A percentile compares a stretch with the other conserved stretches of the same genome.
Evolutionary conservation across 37 sponge, comb jelly and placozoan genomes (phyloP).

Genomic region (Amphimedon queenslandica): DNA sequence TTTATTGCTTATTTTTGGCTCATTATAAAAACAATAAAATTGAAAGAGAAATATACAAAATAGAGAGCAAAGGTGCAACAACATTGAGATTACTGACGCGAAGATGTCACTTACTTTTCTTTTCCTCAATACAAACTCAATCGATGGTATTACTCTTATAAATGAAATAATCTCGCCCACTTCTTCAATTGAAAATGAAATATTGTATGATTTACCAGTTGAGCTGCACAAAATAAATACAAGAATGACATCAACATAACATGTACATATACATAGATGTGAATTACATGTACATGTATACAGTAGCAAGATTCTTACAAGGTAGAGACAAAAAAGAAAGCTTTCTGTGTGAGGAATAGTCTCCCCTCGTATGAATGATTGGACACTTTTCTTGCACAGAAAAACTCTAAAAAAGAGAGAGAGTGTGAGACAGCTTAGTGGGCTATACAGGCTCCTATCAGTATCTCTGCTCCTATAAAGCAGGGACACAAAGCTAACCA

Average conservation of each 20-base stretch:
- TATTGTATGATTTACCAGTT: conserved; percentile 18
- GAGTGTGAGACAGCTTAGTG: too few relatives aligned
- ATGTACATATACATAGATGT: not conserved
- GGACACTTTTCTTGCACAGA: conserved; percentile 39
- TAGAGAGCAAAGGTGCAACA: too few relatives aligned
- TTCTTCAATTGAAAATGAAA: not conserved
- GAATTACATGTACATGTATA: not conserved
- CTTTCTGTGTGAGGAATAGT: conserved; percentile 45
- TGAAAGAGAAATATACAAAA: too few relatives aligned
- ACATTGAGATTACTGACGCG: too few relatives aligned
- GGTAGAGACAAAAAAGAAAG: conserved; percentile 52
- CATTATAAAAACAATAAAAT: too few relatives aligned
- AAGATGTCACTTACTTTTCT: conserved; percentile 12
- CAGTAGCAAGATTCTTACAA: conserved; percentile 8
- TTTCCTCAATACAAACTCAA: conserved; percentile 19
- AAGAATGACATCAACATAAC: not conserved
- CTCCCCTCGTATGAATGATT: conserved; percentile 33
- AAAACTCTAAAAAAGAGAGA: conserved; percentile 21
- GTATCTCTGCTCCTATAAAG: too few relatives aligned
- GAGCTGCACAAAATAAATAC: conserved; percentile 9
- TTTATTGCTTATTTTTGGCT: too few relatives aligned
- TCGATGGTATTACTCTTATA: conserved; percentile 29
- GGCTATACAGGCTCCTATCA: too few relatives aligned
- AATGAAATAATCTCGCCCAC: conserved; percentile 10
- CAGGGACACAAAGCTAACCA: too few relatives aligned